Evolutionary conservation across 1,140 invertebrate genomes (phyloP), one percentile per base, ranked within the genome.

Genomic region (Micrasema minimum): DNA sequence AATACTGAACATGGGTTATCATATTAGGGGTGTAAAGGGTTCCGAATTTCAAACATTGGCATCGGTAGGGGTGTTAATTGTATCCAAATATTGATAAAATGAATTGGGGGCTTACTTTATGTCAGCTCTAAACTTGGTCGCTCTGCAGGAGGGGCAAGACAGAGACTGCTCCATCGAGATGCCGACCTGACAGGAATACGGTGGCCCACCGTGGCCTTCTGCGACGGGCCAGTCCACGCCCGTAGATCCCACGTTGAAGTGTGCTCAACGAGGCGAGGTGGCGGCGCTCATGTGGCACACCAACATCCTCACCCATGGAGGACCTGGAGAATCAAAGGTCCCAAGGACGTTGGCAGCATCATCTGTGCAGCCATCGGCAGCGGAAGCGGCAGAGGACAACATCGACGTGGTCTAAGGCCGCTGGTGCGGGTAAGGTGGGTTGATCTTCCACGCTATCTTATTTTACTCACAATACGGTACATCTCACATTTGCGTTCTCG

Each of bases 161-260:
- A n/a, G 98, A 37, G 98, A 99, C 83, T 99, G 98, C 84, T 97
- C 96, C 67, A 96, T 99, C 75, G 98, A 99, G 85, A 99, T 99
- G 98, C 97, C 98, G 26, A 99, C 99, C 77, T 87, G 99, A 5
- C 99, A 99, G 86, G 98, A 99, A n/a, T n/a, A n/a, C n/a, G 85
- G 96, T 99, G 55, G 98, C n/a, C 98, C 22, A 99, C 98, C 71
- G 98, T 99, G 50, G 98, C 98, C 73, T 99, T 99, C 82, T 99
- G 98, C 85, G 98, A 99, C 88, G 98, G n/a, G 98, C 74, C 97
- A 99, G 87, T 96, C 95, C 78, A 99, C 97, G 72, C 94, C 94
- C 75, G 98, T n/a, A 99, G 90, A 99, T 99, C n/a, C 80, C 98
- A 99, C 83, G 98, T n/a, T 99, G 90, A 99, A 99, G 90, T n/a